Percentiles rank a stretch among this genome's conserved stretches.
phyloP scores from a whole-genome alignment of 2,113 vertebrate species.

The Oryzias javanicus region DNA sequence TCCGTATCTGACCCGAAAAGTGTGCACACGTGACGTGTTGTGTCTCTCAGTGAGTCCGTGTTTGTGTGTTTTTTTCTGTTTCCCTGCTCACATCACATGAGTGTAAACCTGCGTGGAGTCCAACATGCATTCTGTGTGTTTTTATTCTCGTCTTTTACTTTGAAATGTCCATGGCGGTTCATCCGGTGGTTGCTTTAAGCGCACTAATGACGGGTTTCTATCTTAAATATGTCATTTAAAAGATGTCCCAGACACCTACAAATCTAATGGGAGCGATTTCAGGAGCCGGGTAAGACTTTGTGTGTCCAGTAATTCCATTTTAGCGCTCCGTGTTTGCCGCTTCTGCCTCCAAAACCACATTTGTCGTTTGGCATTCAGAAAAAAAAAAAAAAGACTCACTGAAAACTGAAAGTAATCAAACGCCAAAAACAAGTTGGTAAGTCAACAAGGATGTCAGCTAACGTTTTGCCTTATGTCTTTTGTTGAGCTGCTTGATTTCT shows the following conservation, averaged over 20 bases:
- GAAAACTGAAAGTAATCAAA: constrained; percentile 46
- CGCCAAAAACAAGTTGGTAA: constrained; percentile 53
- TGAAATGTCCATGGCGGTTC: constrained; percentile 14
- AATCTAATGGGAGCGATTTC: constrained; percentile 45
- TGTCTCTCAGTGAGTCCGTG: constrained; percentile 32
- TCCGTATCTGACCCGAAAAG: constrained; percentile 77
- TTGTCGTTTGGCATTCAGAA: constrained; percentile 35
- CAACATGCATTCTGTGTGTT: constrained; percentile 31
- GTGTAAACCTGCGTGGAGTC: constrained; percentile 33
- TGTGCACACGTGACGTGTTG: constrained; percentile 48
- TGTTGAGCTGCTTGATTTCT: constrained; percentile 43
- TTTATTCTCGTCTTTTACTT: constrained; percentile 3
- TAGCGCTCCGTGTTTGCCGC: constrained; percentile 54
- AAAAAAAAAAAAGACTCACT: constrained; percentile 37
- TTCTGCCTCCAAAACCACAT: constrained; percentile 48
- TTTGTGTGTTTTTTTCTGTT: constrained; percentile 42
- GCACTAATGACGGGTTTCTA: constrained; percentile 20
- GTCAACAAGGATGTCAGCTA: constrained; percentile 65
- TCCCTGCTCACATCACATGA: constrained; percentile 36
- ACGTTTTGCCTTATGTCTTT: constrained; percentile 49
- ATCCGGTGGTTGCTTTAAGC: neutral
- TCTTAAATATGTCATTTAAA: constrained; percentile 19
- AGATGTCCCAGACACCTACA: constrained; percentile 19
- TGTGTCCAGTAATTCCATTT: constrained; percentile 38
- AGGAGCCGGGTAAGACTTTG: constrained; percentile 59